Conservation (phyloP, 2,113 vertebrate genomes). For the Orcinus orca region DNA sequence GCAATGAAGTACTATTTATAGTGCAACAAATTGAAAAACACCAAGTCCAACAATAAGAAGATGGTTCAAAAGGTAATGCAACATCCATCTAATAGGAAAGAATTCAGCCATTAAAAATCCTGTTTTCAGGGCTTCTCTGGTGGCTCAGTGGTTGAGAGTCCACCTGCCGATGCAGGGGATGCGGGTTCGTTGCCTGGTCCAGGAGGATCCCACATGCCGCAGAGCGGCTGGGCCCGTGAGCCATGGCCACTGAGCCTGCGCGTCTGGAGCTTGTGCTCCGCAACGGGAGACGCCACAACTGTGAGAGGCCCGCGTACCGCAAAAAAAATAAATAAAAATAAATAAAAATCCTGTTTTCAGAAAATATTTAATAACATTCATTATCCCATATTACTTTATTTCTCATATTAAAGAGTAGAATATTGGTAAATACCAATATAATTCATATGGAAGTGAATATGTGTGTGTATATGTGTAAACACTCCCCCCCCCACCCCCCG, state of each 20-base stretch:
- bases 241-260: too few relatives aligned
- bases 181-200: accelerated
- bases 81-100: not conserved
- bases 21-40: not conserved
- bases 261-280: too few relatives aligned
- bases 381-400: not conserved
- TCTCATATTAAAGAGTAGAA: not conserved
- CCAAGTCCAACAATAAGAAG: not conserved
- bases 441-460: not conserved
- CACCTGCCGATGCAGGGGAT: too few relatives aligned
- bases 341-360: not conserved
- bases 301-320: accelerated
- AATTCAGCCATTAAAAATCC: not conserved
- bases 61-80: not conserved
- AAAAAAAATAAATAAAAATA: too few relatives aligned
- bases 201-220: too few relatives aligned
- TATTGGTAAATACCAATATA: not conserved
- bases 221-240: too few relatives aligned
- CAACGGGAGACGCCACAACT: too few relatives aligned
- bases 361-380: not conserved
- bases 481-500: not conserved
- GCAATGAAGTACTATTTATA: not conserved
- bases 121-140: not conserved
- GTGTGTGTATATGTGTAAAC: not conserved
- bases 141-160: too few relatives aligned